Evolutionary conservation across 2,797 vertebrate genomes (phyloP), one percentile per base, ranked within the genome.

Genomic region (Pangasius larnaudii): DNA sequence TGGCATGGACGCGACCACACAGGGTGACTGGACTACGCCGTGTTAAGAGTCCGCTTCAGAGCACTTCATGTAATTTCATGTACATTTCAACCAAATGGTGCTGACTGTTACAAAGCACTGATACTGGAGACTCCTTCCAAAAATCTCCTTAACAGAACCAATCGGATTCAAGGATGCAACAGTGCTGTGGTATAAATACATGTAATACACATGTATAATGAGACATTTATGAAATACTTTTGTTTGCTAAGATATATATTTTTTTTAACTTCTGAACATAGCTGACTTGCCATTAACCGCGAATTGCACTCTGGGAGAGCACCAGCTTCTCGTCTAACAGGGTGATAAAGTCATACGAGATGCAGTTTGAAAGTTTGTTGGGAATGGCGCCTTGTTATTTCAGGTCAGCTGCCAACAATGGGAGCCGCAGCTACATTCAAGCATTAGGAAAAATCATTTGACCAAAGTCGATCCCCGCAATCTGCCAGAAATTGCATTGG

Each of bases 341-440:
- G 85, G 84, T 82, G 85, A 86, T 91, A 89, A 89, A 90, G 59
- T 86, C 81, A 89, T 89, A 89, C 78, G 75, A 91, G 91, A 86
- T 90, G 89, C 19, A 86, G 90, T 90, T 90, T 89, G 78, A 88
- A 88, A 87, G 86, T 88, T 91, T 90, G 65, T 67, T 89, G 80
- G 71, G 78, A 89, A 89, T 36, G 65, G 84, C 59, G 88, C 87
- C 72, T 89, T 91, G 89, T 91, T 91, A 77, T 92, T 90, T 86
- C 42, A 75, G 89, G 86, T 88, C 36, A 30, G 30, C 11, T 27
- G 85, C 91, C 89, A 92, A 75, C 53, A 61, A 16, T 16, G 22
- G 56, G 33, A 42, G 33, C 46, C 69, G 67, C 69, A 75, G 88
- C 51, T 74, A 33, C 49, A n/a, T 59, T 61, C 16, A 22, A 85